Conservation (phyloP, 2,888 invertebrate species). For the Eupsilia transversa region DNA sequence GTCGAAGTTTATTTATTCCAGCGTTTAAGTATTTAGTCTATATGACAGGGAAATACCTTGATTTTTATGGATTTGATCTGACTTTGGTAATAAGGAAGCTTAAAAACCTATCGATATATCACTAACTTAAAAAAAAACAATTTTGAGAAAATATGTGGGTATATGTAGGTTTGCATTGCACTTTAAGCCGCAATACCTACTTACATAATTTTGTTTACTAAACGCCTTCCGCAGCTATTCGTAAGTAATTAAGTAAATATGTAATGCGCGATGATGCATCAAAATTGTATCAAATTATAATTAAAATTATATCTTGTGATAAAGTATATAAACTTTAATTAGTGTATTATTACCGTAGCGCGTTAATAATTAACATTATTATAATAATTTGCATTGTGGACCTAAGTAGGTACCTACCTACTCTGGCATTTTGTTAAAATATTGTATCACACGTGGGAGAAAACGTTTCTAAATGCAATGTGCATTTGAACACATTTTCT, state of each 20-base stretch:
- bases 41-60: constrained; percentile 25
- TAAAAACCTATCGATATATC: not conserved
- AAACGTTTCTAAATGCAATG: not conserved
- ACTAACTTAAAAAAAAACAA: not conserved
- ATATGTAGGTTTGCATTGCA: not conserved
- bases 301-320: not conserved
- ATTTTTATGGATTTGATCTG: constrained; percentile 16
- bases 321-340: not conserved
- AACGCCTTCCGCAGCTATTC: not conserved
- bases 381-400: not conserved
- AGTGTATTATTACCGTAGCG: not conserved
- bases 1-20: not conserved
- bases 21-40: not conserved
- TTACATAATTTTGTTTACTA: not conserved
- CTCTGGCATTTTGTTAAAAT: not conserved
- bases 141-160: not conserved
- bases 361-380: constrained; percentile 1
- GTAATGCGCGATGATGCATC: not conserved
- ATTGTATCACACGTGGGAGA: not conserved
- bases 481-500: too few relatives aligned
- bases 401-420: not conserved
- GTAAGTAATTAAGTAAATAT: not conserved
- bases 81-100: constrained; percentile 20
- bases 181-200: not conserved
- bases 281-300: not conserved